Evolutionary conservation across 2,888 invertebrate species (phyloP).

Genomic region (Arge pagana): DNA sequence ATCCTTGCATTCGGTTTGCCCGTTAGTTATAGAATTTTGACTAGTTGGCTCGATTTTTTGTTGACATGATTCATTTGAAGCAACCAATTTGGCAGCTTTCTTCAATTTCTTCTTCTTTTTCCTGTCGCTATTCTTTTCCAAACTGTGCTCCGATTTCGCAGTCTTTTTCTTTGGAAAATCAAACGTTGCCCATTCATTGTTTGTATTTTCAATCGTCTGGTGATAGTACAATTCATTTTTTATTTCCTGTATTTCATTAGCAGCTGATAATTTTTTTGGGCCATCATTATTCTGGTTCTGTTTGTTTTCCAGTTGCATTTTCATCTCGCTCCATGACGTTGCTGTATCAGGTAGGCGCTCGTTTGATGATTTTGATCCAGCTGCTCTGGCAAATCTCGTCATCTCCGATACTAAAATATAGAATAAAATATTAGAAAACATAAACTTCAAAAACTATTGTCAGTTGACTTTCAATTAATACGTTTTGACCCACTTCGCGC

Average conservation of each 20-base stretch:
- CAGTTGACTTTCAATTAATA: not conserved
- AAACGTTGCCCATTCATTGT: slow-evolving; percentile 13
- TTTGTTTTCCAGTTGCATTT: slow-evolving; percentile 62
- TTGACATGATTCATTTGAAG: not conserved
- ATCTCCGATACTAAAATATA: too few relatives aligned
- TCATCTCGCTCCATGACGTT: slow-evolving; percentile 76
- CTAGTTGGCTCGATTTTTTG: not conserved
- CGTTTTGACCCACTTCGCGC: too few relatives aligned
- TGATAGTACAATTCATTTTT: slow-evolving; percentile 4
- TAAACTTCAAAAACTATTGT: slow-evolving; percentile 36
- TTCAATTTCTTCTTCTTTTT: slow-evolving; percentile 29
- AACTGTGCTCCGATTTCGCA: slow-evolving; percentile 15
- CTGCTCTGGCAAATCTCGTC: slow-evolving; percentile 77
- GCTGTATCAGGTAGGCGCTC: slow-evolving; percentile 70
- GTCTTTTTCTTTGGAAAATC: slow-evolving; percentile 5
- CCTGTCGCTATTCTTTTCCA: slow-evolving; percentile 14
- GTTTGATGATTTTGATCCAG: slow-evolving; percentile 76
- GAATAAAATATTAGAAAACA: too few relatives aligned
- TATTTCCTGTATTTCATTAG: slow-evolving; percentile 5
- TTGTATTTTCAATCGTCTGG: slow-evolving; percentile 3
- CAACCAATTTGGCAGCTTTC: slow-evolving; percentile 10
- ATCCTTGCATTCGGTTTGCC: not conserved
- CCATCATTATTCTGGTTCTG: not conserved
- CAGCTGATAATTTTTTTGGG: not conserved
- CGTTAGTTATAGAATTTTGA: slow-evolving; percentile 2